Evolutionary conservation across 2,113 vertebrate species (phyloP), one percentile per base, ranked within the genome.

Genomic region (Montifringilla adamsi): DNA sequence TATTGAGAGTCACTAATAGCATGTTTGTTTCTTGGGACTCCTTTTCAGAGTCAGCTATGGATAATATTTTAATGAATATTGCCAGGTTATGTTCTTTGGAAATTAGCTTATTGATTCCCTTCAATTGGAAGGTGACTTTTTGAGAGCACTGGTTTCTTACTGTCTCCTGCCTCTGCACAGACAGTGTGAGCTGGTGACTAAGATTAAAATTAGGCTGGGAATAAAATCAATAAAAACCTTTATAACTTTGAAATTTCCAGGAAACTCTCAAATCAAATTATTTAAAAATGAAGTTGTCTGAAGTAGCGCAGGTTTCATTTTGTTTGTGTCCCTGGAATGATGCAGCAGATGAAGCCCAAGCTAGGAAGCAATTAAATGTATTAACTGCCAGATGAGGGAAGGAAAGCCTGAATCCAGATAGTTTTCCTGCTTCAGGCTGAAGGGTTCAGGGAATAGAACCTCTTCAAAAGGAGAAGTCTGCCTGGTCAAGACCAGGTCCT

Each of bases 251-350:
- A 87, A 87, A 33, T 88, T 82, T 91, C 47, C 73, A 28, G 62
- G 33, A 91, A 96, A 84, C 22, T 62, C 59, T 53, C 16, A 30
- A 55, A 19, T n/a, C 12, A 37, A 44, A 12, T 49, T 41, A 62
- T 94, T 95, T 63, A 43, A 30, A 62, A 79, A 52, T 24, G 35
- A 59, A 43, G 33, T 88, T 73, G 50, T 50, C 33, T 84, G 2
- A 2, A 70, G 47, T 41, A 95, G 72, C 2, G 1, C 92, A 87
- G 69, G 50, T 75, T 78, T 67, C 84, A 72, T 83, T 96, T 88
- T 66, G 23, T 74, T 89, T 89, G 70, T 90, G 21, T 91, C 85
- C 21, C 67, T 81, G 62, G 63, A 82, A 92, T 94, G 93, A 93
- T 46, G 52, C 47, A 80, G 72, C 60, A 77, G 74, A 67, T 33